phyloP scores from a whole-genome alignment of 37 sponge, comb jelly and placozoan species.

The Bolinopsis microptera region DNA sequence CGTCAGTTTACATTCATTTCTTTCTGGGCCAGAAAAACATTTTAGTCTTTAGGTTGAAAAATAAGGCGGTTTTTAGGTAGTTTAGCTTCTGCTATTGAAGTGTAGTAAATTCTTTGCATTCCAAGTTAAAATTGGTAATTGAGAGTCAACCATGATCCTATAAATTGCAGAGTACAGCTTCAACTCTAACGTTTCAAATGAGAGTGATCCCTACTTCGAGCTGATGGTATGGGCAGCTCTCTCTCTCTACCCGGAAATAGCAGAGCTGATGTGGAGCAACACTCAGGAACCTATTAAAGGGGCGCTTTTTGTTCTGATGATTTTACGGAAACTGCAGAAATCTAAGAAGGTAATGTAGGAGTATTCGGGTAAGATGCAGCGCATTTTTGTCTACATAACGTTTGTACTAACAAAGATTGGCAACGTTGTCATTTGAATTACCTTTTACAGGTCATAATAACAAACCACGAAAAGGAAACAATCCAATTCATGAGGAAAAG shows the following conservation, averaged over 20 bases:
- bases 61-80: too few relatives aligned
- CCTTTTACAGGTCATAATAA: neutral
- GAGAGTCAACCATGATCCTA: too few relatives aligned
- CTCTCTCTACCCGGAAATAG: conserved; percentile 34
- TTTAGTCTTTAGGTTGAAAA: too few relatives aligned
- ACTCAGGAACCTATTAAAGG: conserved; percentile 58
- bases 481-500: neutral
- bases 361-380: too few relatives aligned
- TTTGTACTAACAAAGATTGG: too few relatives aligned
- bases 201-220: conserved; percentile 58
- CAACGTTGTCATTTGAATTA: too few relatives aligned
- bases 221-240: conserved; percentile 46
- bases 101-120: too few relatives aligned
- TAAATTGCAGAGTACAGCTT: conserved; percentile 15
- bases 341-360: neutral
- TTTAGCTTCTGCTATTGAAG: too few relatives aligned
- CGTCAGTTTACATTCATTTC: too few relatives aligned
- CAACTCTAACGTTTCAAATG: conserved; percentile 18
- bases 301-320: conserved; percentile 34
- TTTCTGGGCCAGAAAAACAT: too few relatives aligned
- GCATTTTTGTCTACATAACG: too few relatives aligned
- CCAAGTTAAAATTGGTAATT: too few relatives aligned
- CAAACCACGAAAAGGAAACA: neutral
- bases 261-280: conserved; percentile 1
- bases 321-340: neutral